phyloP scores from a whole-genome alignment of 1,140 invertebrate species.

The Goniozus legneri region DNA sequence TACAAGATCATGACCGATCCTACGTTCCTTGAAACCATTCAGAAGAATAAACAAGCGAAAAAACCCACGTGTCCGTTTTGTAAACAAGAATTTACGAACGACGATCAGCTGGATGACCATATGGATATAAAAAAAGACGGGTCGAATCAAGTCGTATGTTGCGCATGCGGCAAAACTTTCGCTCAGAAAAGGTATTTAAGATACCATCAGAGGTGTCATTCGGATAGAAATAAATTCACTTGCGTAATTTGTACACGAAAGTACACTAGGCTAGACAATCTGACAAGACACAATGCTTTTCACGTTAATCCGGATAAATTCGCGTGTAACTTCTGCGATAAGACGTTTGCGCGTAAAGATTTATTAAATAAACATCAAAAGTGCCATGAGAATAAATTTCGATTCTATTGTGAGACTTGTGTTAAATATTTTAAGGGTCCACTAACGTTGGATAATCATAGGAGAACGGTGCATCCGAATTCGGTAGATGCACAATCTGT shows the following conservation, averaged over 20 bases:
- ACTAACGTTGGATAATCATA: conserved; percentile 34
- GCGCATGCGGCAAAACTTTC: conserved; percentile 42
- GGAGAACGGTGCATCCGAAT: conserved; percentile 21
- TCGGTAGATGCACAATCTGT: background rate
- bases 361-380: conserved; percentile 44
- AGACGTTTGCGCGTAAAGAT: conserved; percentile 42
- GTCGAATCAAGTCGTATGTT: conserved; percentile 33
- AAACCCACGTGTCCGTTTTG: conserved; percentile 35
- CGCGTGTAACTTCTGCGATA: conserved; percentile 38
- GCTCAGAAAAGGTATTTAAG: conserved; percentile 39
- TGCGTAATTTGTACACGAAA: conserved; percentile 42
- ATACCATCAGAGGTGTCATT: conserved; percentile 41
- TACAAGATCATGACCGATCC: conserved; percentile 47
- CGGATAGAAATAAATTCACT: conserved; percentile 38
- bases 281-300: conserved; percentile 43
- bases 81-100: conserved; percentile 31
- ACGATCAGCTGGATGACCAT: conserved; percentile 29
- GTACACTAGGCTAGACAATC: conserved; percentile 44
- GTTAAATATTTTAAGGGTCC: conserved; percentile 40
- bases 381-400: conserved; percentile 38
- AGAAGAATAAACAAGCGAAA: conserved; percentile 19
- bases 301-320: conserved; percentile 48
- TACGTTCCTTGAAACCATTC: conserved; percentile 31
- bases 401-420: conserved; percentile 36
- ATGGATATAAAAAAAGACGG: conserved; percentile 30